Evolutionary conservation across 1,140 invertebrate species (phyloP).

Genomic region (Euschistus heros): DNA sequence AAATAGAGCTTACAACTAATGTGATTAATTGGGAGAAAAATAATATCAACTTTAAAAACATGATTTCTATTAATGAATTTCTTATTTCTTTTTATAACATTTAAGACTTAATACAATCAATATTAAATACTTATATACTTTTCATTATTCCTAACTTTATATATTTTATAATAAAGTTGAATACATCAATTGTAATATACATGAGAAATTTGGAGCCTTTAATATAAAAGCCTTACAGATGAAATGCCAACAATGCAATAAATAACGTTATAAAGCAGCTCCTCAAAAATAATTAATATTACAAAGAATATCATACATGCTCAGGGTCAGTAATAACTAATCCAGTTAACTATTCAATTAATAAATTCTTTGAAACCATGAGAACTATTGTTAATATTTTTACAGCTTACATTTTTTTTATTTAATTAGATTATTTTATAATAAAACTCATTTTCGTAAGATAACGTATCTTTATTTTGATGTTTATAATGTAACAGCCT

Average conservation of each 20-base stretch:
- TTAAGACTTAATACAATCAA: slow-evolving; percentile 7
- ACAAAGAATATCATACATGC: slow-evolving; percentile 1
- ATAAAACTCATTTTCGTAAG: no score
- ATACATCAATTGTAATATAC: slow-evolving; percentile 7
- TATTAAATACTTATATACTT: slow-evolving; percentile 4
- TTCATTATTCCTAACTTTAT: slow-evolving; percentile 1
- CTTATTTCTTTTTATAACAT: slow-evolving; percentile 7
- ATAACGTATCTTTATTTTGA: no score
- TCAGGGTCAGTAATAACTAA: not conserved
- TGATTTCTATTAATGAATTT: not conserved
- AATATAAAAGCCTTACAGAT: slow-evolving; percentile 7
- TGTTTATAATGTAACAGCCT: no score
- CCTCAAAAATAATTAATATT: slow-evolving; percentile 7
- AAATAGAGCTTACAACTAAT: no score
- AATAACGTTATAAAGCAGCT: slow-evolving; percentile 8
- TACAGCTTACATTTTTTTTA: no score
- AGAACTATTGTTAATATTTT: no score
- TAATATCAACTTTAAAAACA: no score
- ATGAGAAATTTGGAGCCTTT: slow-evolving; percentile 1
- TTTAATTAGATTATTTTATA: no score
- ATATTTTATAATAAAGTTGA: slow-evolving; percentile 1
- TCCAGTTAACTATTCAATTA: not conserved
- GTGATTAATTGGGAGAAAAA: no score
- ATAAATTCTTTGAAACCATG: no score
- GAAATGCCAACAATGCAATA: slow-evolving; percentile 7